Evolutionary conservation across 2,888 invertebrate genomes (phyloP), one percentile per base, ranked within the genome.

Genomic region (Sarcophaga rosellei): DNA sequence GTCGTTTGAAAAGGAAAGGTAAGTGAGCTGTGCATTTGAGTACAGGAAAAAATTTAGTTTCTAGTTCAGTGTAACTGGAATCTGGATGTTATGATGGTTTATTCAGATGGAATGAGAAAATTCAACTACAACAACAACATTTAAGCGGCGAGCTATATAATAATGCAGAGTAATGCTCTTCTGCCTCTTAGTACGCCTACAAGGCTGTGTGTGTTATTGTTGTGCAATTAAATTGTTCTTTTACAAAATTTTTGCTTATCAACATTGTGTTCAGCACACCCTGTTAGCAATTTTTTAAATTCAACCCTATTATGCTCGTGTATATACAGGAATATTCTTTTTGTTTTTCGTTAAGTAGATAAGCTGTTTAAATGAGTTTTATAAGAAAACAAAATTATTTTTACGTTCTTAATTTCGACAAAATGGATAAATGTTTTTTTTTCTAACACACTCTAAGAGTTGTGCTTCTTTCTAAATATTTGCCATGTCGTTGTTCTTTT

Each of bases 321-420:
- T 72, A 44, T 45, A 21, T 35, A 8, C 35, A 35, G 35, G 35
- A 35, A 35, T n/a, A 62, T 66, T 72, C 23, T 3, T 53, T 45
- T 61, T 63, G 20, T 21, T 75, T 59, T 53, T 62, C 20, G 73
- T 68, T 81, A 78, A 81, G 77, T 47, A 85, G 85, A 81, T 85
- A 81, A 85, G 73, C 81, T 74, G 45, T 75, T 81, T 78, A 78
- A 81, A 85, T 81, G 73, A 85, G 85, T 81, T 85, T 85, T 45
- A 70, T 65, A 79, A 69, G 62, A 78, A 78, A 68, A 65, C 20
- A 84, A 80, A 75, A 76, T 20, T 72, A n/a, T 23, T 68, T 77
- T 66, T 73, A 23, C 17, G 15, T 35, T 10, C 11, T 53, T 53
- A 53, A 53, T 53, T 53, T 53, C 15, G 11, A 53, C 53, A 1